Evolutionary conservation across 2,797 vertebrate genomes (phyloP).

Genomic region (Typhlichthys eigenmanni): DNA sequence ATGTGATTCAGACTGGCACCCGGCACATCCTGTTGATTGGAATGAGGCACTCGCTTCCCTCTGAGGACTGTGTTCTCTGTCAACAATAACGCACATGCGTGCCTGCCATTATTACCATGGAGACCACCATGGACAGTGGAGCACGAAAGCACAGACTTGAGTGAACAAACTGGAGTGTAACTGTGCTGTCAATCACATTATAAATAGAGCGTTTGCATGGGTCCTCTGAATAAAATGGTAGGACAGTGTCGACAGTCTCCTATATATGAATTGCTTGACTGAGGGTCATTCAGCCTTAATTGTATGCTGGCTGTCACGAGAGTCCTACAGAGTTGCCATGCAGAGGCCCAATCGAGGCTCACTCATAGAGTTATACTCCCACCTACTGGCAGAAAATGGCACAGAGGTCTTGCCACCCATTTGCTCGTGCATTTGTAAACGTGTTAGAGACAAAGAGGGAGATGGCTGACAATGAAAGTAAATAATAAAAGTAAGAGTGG

Average conservation of each 20-base stretch:
- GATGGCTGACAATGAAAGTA: slow-evolving; percentile 7
- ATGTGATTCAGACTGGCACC: slow-evolving; percentile 58
- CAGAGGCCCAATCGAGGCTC: background rate
- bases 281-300: slow-evolving; percentile 39
- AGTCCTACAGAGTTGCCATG: background rate
- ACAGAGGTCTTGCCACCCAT: slow-evolving; percentile 13
- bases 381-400: slow-evolving; percentile 60
- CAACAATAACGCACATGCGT: slow-evolving; percentile 50
- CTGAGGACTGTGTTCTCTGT: slow-evolving; percentile 57
- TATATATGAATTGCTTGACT: slow-evolving; percentile 18
- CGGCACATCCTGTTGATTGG: slow-evolving; percentile 61
- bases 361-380: slow-evolving; percentile 67
- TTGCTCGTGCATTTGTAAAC: background rate
- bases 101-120: slow-evolving; percentile 65
- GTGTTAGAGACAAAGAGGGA: background rate
- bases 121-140: slow-evolving; percentile 36
- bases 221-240: slow-evolving; percentile 15
- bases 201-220: slow-evolving; percentile 1
- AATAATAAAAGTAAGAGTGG: background rate
- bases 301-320: slow-evolving; percentile 2
- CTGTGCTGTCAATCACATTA: slow-evolving; percentile 13
- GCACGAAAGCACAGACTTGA: slow-evolving; percentile 18
- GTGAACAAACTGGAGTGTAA: slow-evolving; percentile 24
- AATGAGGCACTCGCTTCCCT: slow-evolving; percentile 48
- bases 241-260: slow-evolving; percentile 7